Conservation (phyloP, 2,113 vertebrate species). For the Mus spicilegus region DNA sequence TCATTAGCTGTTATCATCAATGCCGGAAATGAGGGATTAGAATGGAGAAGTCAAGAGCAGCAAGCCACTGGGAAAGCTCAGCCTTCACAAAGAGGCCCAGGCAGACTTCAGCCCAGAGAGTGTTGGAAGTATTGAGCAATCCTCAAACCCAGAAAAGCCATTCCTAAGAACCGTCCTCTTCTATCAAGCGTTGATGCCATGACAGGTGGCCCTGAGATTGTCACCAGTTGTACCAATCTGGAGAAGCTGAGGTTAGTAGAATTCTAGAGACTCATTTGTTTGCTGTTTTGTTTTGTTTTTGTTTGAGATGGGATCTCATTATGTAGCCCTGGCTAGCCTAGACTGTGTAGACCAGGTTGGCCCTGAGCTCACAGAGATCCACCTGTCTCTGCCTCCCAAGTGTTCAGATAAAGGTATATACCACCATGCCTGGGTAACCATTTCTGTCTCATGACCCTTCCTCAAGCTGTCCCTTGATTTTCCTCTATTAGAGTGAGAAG, state of each 20-base stretch:
- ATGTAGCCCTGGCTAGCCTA: not conserved
- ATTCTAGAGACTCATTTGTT: not conserved
- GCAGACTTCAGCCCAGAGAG: slow-evolving; percentile 94
- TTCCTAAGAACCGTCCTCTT: slow-evolving; percentile 97
- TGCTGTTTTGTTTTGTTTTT: not conserved
- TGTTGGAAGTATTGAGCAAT: slow-evolving; percentile 93
- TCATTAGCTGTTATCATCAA: slow-evolving; percentile 89
- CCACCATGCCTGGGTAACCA: not conserved
- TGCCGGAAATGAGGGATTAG: not conserved
- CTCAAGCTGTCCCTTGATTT: slow-evolving; percentile 44
- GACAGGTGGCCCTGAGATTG: slow-evolving; percentile 84
- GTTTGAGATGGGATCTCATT: not conserved
- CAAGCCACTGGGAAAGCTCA: slow-evolving; percentile 94
- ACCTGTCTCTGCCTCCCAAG: not conserved
- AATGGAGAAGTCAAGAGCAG: slow-evolving; percentile 90
- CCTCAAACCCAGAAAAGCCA: slow-evolving; percentile 96
- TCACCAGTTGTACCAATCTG: not conserved
- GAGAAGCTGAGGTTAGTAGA: slow-evolving; percentile 41
- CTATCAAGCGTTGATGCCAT: slow-evolving; percentile 90
- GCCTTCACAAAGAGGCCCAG: slow-evolving; percentile 95
- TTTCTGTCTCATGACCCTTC: slow-evolving; percentile 45
- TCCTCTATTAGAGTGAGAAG: slow-evolving; percentile 54
- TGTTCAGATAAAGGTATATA: not conserved
- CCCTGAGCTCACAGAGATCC: not conserved
- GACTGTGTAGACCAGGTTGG: not conserved